Conservation (phyloP, 1,140 invertebrate genomes). For the Vanessa atalanta region DNA sequence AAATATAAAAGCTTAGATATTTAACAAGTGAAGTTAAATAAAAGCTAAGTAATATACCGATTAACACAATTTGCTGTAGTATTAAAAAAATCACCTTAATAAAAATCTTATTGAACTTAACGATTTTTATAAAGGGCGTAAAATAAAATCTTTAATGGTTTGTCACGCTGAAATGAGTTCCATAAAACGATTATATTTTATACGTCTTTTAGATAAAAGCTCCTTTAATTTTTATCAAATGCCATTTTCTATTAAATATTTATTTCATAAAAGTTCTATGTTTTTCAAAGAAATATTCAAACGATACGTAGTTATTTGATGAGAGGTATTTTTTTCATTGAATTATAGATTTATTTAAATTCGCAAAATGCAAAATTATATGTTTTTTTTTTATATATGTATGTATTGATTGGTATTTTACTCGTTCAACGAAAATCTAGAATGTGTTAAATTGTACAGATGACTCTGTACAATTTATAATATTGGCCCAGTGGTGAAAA, state of each 20-base stretch:
- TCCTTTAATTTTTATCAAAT: not conserved
- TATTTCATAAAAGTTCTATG: not conserved
- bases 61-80: not conserved
- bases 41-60: no score
- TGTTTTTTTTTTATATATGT: no score
- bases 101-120: not conserved
- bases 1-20: no score
- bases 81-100: not conserved
- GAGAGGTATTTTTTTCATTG: no score
- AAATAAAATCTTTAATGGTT: conserved; percentile 1
- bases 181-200: conserved; percentile 14
- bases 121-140: not conserved
- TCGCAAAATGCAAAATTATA: no score
- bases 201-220: conserved; percentile 4
- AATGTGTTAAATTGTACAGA: no score
- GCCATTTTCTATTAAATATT: not conserved
- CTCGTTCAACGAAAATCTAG: no score
- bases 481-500: no score
- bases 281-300: not conserved
- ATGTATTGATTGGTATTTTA: no score
- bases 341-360: no score
- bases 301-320: not conserved
- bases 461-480: no score
- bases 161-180: conserved; percentile 14
- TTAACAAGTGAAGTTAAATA: no score